Conservation (phyloP, 2,888 invertebrate species). For the Amiota communis region DNA sequence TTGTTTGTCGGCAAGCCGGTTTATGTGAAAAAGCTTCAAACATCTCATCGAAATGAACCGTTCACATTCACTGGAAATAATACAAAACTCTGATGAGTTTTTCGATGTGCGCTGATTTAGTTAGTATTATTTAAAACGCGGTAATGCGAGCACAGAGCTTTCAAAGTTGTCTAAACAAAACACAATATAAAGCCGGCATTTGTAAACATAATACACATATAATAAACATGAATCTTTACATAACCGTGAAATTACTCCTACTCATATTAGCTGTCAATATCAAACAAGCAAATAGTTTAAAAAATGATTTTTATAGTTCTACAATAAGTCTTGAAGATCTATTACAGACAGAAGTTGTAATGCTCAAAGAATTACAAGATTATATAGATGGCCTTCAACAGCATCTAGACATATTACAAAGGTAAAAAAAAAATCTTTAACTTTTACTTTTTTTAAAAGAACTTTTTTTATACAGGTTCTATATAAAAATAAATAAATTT, state of each 20-base stretch:
- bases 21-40: too few relatives aligned
- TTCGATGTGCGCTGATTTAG: too few relatives aligned
- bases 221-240: background rate
- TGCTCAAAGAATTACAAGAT: conserved; percentile 61
- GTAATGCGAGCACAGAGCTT: conserved; percentile 26
- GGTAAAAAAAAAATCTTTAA: conserved; percentile 45
- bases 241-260: background rate
- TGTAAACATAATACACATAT: background rate
- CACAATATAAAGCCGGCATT: background rate
- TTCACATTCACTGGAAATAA: too few relatives aligned
- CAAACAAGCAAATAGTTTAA: conserved; percentile 9
- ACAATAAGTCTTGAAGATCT: conserved; percentile 63
- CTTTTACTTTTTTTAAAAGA: too few relatives aligned
- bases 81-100: too few relatives aligned
- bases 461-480: too few relatives aligned
- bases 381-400: conserved; percentile 61
- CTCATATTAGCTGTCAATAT: background rate
- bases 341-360: conserved; percentile 60
- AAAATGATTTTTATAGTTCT: conserved; percentile 65
- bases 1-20: too few relatives aligned
- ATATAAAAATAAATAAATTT: too few relatives aligned
- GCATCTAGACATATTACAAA: conserved; percentile 60
- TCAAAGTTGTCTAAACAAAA: background rate
- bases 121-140: conserved; percentile 24
- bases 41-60: too few relatives aligned